A percentile compares a stretch with the other conserved stretches of the same genome.
phyloP scores from a whole-genome alignment of 2,888 invertebrate species.

The Eurytoma adleriae region DNA sequence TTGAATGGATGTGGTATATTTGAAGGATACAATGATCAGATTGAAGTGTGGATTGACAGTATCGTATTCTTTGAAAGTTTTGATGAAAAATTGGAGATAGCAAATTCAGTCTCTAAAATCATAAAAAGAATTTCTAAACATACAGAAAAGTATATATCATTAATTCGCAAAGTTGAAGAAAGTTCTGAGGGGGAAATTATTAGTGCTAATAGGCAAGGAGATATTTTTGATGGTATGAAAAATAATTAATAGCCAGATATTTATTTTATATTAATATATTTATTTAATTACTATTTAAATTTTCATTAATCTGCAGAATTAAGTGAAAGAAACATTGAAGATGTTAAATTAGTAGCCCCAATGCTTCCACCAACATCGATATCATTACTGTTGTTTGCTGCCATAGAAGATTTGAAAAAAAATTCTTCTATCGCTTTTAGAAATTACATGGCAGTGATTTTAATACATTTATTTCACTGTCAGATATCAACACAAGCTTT shows the following conservation, averaged over 20 bases:
- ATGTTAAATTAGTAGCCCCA: constrained; percentile 31
- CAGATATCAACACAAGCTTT: constrained; percentile 79
- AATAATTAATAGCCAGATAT: neutral
- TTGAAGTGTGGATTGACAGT: constrained; percentile 82
- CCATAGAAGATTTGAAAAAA: constrained; percentile 75
- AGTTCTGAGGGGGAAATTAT: constrained; percentile 58
- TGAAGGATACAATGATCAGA: constrained; percentile 81
- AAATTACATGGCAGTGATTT: constrained; percentile 67
- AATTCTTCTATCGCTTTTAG: constrained; percentile 61
- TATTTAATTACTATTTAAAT: neutral
- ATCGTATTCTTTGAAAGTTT: constrained; percentile 66
- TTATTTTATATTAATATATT: constrained; percentile 2
- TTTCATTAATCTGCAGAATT: constrained; percentile 55
- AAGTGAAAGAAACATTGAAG: constrained; percentile 43
- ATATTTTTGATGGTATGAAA: constrained; percentile 63
- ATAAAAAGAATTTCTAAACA: constrained; percentile 61
- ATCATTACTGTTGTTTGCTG: constrained; percentile 66
- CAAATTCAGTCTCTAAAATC: constrained; percentile 68
- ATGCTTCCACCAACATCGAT: constrained; percentile 64
- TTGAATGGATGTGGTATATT: constrained; percentile 82
- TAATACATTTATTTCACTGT: constrained; percentile 80
- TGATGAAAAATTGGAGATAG: constrained; percentile 62
- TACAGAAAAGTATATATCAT: constrained; percentile 65
- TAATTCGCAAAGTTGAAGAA: constrained; percentile 64
- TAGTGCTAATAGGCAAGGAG: constrained; percentile 58